These are phyloP conservation scores for Lymantria monacha DNA, from an alignment of 2,888 invertebrate species.

Conservation along the genomic window DNA sequence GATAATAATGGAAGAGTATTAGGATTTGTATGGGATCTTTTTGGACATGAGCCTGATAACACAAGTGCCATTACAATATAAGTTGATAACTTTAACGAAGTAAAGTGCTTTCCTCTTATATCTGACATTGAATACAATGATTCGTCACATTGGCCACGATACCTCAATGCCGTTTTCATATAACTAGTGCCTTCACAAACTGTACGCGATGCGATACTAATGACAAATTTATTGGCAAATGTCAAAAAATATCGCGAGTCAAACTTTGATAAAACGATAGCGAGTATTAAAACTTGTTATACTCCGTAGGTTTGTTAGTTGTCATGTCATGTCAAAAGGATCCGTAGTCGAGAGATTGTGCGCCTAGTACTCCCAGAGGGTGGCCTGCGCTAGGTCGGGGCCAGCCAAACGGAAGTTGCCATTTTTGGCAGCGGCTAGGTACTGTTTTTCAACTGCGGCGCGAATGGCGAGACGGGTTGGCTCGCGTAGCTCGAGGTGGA, in stretches of 20 bases:
- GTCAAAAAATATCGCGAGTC: neutral
- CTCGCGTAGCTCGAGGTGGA: conserved; percentile 95
- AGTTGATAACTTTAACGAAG: conserved; percentile 1
- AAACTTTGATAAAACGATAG: neutral
- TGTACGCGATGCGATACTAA: neutral
- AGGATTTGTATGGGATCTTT: conserved; percentile 40
- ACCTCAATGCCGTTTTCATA: neutral
- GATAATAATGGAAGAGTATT: conserved; percentile 58
- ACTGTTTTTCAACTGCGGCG: conserved; percentile 86
- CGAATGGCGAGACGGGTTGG: conserved; percentile 96
- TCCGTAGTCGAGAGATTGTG: neutral
- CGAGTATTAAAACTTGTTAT: neutral
- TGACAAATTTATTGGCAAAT: neutral
- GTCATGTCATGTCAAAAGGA: conserved; percentile 10
- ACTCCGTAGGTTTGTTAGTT: neutral
- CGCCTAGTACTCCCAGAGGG: conserved; percentile 95
- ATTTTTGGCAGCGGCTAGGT: conserved; percentile 95
- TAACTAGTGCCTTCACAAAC: neutral
- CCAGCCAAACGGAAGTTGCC: conserved; percentile 93
- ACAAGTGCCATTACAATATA: conserved; percentile 1
- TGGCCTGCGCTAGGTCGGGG: conserved; percentile 89
- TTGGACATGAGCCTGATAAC: neutral
- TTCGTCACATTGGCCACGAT: neutral
- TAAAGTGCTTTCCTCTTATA: neutral
- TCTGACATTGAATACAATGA: neutral